Evolutionary conservation across 2,113 vertebrate genomes (phyloP).

Genomic region (Merops nubicus): DNA sequence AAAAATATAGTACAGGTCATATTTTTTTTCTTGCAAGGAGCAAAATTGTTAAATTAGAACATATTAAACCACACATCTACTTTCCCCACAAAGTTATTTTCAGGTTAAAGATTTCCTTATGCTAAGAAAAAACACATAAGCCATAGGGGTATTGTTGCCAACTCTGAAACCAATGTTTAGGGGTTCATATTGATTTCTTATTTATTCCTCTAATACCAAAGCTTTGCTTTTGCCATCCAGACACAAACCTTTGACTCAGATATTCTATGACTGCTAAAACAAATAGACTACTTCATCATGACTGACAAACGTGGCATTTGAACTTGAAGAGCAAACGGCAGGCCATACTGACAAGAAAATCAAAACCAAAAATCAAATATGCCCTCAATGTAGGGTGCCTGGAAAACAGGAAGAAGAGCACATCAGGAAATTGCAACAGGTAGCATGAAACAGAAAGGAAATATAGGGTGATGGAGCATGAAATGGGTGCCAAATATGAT

Average conservation of each 20-base stretch:
- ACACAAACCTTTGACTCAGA: not conserved
- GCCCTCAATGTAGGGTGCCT: not conserved
- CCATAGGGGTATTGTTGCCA: not conserved
- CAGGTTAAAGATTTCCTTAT: not conserved
- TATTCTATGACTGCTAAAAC: not conserved
- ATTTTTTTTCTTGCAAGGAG: not conserved
- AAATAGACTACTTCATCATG: not conserved
- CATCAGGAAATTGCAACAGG: not conserved
- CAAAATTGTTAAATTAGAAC: not conserved
- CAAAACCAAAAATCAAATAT: not conserved
- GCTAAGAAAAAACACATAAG: not conserved
- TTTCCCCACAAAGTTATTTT: not conserved
- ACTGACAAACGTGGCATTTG: not conserved
- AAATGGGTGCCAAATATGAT: not conserved
- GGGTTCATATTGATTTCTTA: not conserved
- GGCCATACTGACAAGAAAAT: not conserved
- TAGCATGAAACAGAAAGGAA: not conserved
- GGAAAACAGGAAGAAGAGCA: not conserved
- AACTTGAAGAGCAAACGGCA: not conserved
- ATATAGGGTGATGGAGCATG: not conserved
- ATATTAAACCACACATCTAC: not conserved
- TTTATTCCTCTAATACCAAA: not conserved
- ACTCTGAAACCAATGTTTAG: not conserved
- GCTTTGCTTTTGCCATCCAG: not conserved
- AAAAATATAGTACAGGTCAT: not conserved